Conservation (phyloP, 2,797 vertebrate genomes). For the Gymnoscopelus microlampas region DNA sequence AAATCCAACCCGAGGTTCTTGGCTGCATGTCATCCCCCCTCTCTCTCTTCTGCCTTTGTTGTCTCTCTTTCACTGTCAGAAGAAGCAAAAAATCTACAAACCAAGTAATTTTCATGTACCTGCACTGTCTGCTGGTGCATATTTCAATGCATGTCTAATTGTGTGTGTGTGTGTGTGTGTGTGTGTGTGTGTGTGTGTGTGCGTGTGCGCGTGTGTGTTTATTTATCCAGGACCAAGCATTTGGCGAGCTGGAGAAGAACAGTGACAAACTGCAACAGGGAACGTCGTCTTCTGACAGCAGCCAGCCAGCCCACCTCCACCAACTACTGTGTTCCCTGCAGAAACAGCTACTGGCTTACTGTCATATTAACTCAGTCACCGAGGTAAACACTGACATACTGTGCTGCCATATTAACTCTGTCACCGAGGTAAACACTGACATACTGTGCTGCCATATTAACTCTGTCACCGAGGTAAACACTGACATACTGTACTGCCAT, state of each 20-base stretch:
- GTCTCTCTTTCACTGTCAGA: too few relatives aligned
- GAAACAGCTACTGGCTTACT: slow-evolving; percentile 95
- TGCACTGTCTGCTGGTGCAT: too few relatives aligned
- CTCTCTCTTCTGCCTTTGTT: too few relatives aligned
- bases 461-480: neutral
- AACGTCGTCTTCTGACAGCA: slow-evolving; percentile 93
- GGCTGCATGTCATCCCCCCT: too few relatives aligned
- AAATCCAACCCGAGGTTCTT: too few relatives aligned
- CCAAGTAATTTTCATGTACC: too few relatives aligned
- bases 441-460: too few relatives aligned
- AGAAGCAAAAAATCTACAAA: too few relatives aligned
- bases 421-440: too few relatives aligned
- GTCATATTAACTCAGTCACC: slow-evolving; percentile 90
- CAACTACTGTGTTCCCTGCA: slow-evolving; percentile 96
- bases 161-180: neutral
- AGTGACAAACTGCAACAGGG: slow-evolving; percentile 94
- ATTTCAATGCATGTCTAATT: too few relatives aligned
- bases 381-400: neutral
- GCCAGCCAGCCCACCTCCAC: slow-evolving; percentile 96
- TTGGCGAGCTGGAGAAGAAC: slow-evolving; percentile 98
- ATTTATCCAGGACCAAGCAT: slow-evolving; percentile 90
- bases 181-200: slow-evolving; percentile 12
- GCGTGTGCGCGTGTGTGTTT: slow-evolving; percentile 11
- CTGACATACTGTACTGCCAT: too few relatives aligned
- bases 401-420: too few relatives aligned